Evolutionary conservation across 2,113 vertebrate species (phyloP).

Genomic region (Dendropsophus ebraccatus): DNA sequence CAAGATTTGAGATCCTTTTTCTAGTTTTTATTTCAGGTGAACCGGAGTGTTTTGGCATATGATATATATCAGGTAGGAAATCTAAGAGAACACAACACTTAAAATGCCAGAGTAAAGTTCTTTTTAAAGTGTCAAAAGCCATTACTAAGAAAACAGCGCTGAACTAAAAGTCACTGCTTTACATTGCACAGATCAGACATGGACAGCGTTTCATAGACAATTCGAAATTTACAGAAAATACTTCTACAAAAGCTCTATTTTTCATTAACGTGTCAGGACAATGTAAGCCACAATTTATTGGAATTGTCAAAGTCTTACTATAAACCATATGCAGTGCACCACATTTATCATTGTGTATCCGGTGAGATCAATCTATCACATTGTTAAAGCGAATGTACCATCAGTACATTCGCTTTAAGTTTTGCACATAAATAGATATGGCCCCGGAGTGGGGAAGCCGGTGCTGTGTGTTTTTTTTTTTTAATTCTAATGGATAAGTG

Average conservation of each 20-base stretch:
- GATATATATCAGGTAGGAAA: background rate
- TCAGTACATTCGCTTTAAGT: too few species aligned
- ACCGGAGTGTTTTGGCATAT: background rate
- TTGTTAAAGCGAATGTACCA: too few species aligned
- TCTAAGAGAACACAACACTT: background rate
- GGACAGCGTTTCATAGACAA: background rate
- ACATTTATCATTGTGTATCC: too few species aligned
- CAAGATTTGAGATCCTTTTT: background rate
- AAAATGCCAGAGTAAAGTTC: background rate
- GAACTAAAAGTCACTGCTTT: background rate
- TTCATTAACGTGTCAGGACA: too few species aligned
- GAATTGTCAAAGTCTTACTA: too few species aligned
- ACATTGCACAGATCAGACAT: background rate
- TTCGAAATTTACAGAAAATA: background rate
- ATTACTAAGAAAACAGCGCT: background rate
- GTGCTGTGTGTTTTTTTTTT: too few species aligned
- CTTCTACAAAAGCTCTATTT: background rate
- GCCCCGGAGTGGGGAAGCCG: too few species aligned
- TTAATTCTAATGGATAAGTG: too few species aligned
- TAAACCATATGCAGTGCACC: too few species aligned
- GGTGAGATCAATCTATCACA: too few species aligned
- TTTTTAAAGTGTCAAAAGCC: constrained; percentile 9
- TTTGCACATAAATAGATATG: too few species aligned
- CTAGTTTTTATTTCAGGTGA: background rate
- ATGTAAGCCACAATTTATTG: too few species aligned